These are phyloP conservation scores for Trichonephila clavipes DNA, from an alignment of 1,140 invertebrate species.

Conservation along the genomic window DNA sequence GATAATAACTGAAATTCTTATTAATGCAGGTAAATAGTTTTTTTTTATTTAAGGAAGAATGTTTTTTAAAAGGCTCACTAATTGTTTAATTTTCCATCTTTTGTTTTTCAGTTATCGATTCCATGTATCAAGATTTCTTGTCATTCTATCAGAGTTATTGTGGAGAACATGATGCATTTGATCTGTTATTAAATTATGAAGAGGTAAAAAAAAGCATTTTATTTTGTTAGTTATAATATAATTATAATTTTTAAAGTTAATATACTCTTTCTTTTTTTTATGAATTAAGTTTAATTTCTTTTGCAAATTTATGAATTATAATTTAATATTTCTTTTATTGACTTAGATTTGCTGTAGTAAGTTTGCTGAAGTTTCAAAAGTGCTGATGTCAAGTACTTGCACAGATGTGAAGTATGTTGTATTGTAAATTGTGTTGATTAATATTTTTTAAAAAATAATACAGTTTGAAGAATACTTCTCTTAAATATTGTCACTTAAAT, in stretches of 20 bases:
- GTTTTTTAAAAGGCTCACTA: not conserved
- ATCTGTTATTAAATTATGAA: constrained; percentile 67
- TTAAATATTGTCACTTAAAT: too few relatives aligned
- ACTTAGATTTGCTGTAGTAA: constrained; percentile 62
- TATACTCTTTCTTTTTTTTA: not conserved
- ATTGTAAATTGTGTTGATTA: too few relatives aligned
- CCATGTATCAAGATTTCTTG: constrained; percentile 57
- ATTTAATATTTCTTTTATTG: not conserved
- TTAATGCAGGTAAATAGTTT: too few relatives aligned
- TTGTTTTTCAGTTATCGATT: constrained; percentile 50
- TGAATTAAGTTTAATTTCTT: not conserved
- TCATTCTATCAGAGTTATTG: constrained; percentile 64
- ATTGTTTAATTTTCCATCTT: not conserved
- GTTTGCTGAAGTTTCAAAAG: constrained; percentile 41
- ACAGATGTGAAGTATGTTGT: constrained; percentile 51
- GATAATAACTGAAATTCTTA: too few relatives aligned
- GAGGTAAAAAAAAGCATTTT: constrained; percentile 25
- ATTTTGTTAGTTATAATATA: not conserved
- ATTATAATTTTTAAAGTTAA: too few relatives aligned
- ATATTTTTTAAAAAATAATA: too few relatives aligned
- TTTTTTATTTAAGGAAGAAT: not conserved
- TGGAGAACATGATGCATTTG: constrained; percentile 65
- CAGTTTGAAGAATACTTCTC: too few relatives aligned
- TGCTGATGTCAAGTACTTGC: not conserved
- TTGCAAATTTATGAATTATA: not conserved